A percentile compares a stretch with the other conserved stretches of the same genome.
These are phyloP conservation scores for Lates japonicus DNA, from an alignment of 2,797 vertebrate genomes.

Conservation along the genomic window DNA sequence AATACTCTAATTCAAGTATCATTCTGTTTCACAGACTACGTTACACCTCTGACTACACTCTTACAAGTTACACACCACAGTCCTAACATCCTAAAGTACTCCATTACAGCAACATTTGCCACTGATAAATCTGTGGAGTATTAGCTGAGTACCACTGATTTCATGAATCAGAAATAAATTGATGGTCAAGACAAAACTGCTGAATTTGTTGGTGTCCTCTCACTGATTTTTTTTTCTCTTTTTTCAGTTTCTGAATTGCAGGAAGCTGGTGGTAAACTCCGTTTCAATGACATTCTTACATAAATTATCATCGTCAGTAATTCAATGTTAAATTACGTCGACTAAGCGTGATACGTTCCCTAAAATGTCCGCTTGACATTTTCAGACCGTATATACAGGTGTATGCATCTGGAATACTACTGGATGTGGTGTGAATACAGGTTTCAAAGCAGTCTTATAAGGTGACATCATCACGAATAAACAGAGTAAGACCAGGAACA, in stretches of 20 bases:
- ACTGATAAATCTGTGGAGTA: slow-evolving; percentile 49
- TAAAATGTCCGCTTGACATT: slow-evolving; percentile 37
- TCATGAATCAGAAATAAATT: slow-evolving; percentile 33
- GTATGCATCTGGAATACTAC: slow-evolving; percentile 53
- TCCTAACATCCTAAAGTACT: slow-evolving; percentile 72
- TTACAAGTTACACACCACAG: slow-evolving; percentile 71
- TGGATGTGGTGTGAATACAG: slow-evolving; percentile 56
- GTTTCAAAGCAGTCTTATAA: slow-evolving; percentile 68
- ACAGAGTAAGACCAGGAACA: slow-evolving; percentile 81
- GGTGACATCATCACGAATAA: slow-evolving; percentile 76
- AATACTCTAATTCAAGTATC: slow-evolving; percentile 78
- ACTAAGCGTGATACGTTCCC: slow-evolving; percentile 33
- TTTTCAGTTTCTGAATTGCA: slow-evolving; percentile 21
- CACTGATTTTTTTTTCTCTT: neutral
- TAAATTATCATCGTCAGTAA: slow-evolving; percentile 32
- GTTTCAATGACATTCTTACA: slow-evolving; percentile 26
- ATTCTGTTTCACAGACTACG: slow-evolving; percentile 72
- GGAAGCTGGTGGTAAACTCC: slow-evolving; percentile 48
- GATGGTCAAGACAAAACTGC: slow-evolving; percentile 50
- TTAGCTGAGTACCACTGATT: slow-evolving; percentile 42
- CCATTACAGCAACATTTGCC: slow-evolving; percentile 61
- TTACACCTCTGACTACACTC: slow-evolving; percentile 76
- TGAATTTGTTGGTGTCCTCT: slow-evolving; percentile 19
- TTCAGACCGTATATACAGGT: slow-evolving; percentile 73
- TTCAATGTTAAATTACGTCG: slow-evolving; percentile 36